Percentiles rank a stretch among this genome's conserved stretches.
phyloP scores from a whole-genome alignment of 2,888 invertebrate genomes.

The Ormyrus rosae region DNA sequence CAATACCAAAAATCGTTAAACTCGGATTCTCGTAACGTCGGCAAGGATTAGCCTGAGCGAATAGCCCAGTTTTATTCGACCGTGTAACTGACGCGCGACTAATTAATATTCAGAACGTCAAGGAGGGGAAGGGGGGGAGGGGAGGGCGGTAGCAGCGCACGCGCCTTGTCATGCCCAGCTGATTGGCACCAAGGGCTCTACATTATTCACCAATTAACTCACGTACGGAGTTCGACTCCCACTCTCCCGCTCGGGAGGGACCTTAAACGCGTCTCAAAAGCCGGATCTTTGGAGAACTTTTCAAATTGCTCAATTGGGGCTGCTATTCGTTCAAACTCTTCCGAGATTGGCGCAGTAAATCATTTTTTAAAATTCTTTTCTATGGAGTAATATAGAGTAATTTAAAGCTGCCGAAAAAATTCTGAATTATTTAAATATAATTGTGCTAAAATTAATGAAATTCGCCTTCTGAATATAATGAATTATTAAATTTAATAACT shows the following conservation, averaged over 20 bases:
- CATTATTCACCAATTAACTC: conserved; percentile 46
- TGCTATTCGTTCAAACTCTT: too few species aligned
- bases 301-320: neutral
- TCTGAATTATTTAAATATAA: too few species aligned
- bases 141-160: neutral
- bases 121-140: neutral
- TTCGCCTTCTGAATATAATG: neutral
- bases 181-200: conserved; percentile 46
- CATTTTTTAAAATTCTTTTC: too few species aligned
- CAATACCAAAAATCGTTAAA: too few species aligned
- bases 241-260: neutral
- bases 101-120: conserved; percentile 48
- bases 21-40: neutral
- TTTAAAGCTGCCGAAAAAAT: too few species aligned
- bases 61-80: conserved; percentile 16
- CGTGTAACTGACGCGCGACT: conserved; percentile 25
- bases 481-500: neutral
- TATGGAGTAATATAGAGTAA: too few species aligned
- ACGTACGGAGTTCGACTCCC: neutral
- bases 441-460: neutral
- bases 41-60: neutral
- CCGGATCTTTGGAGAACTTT: conserved; percentile 26
- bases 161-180: conserved; percentile 35
- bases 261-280: conserved; percentile 9
- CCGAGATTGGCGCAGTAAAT: too few species aligned